Conservation (phyloP, 2,888 invertebrate species). For the Eristalis intricaria region DNA sequence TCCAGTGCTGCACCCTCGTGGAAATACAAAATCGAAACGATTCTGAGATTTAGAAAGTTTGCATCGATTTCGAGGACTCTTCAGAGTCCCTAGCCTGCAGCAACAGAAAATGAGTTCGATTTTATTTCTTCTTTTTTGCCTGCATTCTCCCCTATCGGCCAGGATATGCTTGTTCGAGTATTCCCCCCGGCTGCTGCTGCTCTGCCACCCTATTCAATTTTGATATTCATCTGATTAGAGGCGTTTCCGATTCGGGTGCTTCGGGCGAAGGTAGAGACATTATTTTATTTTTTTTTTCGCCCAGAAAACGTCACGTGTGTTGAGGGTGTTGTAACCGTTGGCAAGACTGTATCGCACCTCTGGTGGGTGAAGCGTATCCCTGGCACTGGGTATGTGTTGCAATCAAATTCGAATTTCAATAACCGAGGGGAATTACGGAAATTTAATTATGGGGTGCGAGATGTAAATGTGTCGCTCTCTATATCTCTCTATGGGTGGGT, state of each 20-base stretch:
- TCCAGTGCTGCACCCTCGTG: neutral
- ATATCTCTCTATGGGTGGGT: neutral
- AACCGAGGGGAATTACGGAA: constrained; percentile 59
- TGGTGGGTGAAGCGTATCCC: constrained; percentile 9
- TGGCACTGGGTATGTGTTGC: constrained; percentile 25
- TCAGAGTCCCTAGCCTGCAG: constrained; percentile 24
- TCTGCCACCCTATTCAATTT: constrained; percentile 52
- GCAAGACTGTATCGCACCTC: constrained; percentile 24
- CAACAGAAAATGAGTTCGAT: constrained; percentile 35
- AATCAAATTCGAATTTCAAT: constrained; percentile 66
- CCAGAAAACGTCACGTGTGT: constrained; percentile 1
- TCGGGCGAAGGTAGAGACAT: constrained; percentile 21
- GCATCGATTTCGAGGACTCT: constrained; percentile 54
- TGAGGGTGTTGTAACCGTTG: constrained; percentile 1
- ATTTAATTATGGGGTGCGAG: constrained; percentile 59
- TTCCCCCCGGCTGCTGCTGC: neutral
- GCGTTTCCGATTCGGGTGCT: constrained; percentile 57
- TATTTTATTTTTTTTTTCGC: constrained; percentile 18
- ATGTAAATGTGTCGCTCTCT: constrained; percentile 15
- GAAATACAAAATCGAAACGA: constrained; percentile 31
- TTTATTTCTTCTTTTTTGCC: constrained; percentile 1
- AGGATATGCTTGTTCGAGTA: neutral
- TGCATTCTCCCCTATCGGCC: neutral
- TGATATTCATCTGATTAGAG: constrained; percentile 65
- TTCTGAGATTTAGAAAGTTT: constrained; percentile 42